phyloP scores from a whole-genome alignment of 2,797 vertebrate genomes.

The Acanthopagrus latus region DNA sequence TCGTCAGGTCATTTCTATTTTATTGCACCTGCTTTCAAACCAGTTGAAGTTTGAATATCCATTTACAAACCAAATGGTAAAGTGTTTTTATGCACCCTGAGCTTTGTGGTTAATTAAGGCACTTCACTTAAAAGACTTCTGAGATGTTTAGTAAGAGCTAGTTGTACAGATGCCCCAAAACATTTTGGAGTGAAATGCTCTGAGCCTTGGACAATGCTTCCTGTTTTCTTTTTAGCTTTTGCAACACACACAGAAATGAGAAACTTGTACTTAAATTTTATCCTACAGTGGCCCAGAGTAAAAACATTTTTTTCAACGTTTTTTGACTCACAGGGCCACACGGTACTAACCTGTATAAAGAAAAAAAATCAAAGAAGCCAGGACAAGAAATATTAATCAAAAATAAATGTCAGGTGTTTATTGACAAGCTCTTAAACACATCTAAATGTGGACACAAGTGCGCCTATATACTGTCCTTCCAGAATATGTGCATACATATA shows the following conservation, averaged over 20 bases:
- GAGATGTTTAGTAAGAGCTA: not conserved
- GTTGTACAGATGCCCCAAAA: too few species aligned
- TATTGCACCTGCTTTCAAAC: not conserved
- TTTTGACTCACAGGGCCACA: too few species aligned
- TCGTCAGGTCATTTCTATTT: too few species aligned
- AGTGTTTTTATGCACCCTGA: not conserved
- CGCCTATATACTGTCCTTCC: not conserved
- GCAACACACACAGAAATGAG: not conserved
- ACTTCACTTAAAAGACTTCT: not conserved
- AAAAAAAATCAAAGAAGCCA: not conserved
- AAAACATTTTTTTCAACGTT: too few species aligned
- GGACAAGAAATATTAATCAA: not conserved
- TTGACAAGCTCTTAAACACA: constrained; percentile 35
- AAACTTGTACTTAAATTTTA: too few species aligned
- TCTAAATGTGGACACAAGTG: constrained; percentile 10
- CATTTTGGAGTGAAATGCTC: too few species aligned
- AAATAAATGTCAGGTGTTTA: constrained; percentile 12
- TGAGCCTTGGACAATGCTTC: not conserved
- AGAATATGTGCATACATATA: not conserved
- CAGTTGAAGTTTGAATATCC: not conserved
- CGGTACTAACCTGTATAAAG: too few species aligned
- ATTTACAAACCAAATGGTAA: not conserved
- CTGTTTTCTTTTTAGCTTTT: too few species aligned
- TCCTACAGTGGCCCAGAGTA: too few species aligned
- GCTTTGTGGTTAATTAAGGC: not conserved